Evolutionary conservation across 2,888 invertebrate genomes (phyloP).

Genomic region (Andrena haemorrhoa): DNA sequence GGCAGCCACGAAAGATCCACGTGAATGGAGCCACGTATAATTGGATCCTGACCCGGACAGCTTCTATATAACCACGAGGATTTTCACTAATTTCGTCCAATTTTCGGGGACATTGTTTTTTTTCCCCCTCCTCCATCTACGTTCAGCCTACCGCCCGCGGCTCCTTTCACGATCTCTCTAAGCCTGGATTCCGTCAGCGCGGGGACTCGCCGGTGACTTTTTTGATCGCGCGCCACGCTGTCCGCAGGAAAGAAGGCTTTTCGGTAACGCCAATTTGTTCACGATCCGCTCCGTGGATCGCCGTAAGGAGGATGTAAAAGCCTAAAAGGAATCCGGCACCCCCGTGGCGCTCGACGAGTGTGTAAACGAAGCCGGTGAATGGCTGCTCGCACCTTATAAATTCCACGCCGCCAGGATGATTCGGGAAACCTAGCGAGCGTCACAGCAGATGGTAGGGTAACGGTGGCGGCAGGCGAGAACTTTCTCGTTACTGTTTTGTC

Average conservation of each 20-base stretch:
- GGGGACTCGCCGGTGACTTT: conserved; percentile 9
- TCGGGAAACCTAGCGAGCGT: conserved; percentile 4
- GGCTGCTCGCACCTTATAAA: conserved; percentile 4
- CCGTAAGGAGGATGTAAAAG: conserved; percentile 7
- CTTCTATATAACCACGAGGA: conserved; percentile 63
- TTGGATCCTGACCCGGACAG: conserved; percentile 65
- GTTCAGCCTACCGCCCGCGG: conserved; percentile 37
- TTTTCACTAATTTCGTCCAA: conserved; percentile 79
- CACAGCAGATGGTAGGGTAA: conserved; percentile 34
- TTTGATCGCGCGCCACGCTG: not conserved
- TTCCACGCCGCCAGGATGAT: conserved; percentile 29
- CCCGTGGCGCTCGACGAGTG: conserved; percentile 23
- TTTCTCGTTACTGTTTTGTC: conserved; percentile 18
- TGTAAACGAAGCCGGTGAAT: conserved; percentile 26
- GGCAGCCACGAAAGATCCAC: conserved; percentile 44
- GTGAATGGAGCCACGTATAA: conserved; percentile 72
- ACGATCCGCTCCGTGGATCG: conserved; percentile 15
- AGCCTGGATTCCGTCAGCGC: conserved; percentile 16
- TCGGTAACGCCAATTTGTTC: conserved; percentile 62
- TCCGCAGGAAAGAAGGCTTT: conserved; percentile 15
- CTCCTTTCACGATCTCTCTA: conserved; percentile 35
- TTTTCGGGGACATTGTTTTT: conserved; percentile 75
- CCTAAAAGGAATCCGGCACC: conserved; percentile 24
- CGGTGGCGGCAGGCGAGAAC: not conserved
- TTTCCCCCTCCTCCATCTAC: conserved; percentile 39